Evolutionary conservation across 2,113 vertebrate genomes (phyloP).

Genomic region (Phodopus roborovskii): DNA sequence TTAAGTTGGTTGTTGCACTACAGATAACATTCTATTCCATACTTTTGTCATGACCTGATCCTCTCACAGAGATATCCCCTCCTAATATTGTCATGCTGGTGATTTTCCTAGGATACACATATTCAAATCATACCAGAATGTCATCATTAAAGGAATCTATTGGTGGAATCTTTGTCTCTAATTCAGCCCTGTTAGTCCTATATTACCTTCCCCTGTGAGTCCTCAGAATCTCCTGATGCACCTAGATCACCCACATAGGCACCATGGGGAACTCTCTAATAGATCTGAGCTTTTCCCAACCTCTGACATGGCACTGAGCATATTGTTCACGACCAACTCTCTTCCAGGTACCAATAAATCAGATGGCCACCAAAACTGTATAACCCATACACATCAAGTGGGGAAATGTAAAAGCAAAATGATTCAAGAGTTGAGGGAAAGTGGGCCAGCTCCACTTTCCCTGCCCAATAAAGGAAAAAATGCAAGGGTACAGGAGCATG

Average conservation of each 20-base stretch:
- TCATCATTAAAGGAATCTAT: not conserved
- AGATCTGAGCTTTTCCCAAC: not conserved
- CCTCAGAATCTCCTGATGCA: not conserved
- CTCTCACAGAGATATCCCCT: not conserved
- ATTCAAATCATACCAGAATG: not conserved
- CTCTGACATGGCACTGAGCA: not conserved
- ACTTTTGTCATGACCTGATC: not conserved
- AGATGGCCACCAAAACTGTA: not conserved
- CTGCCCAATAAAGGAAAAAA: not conserved
- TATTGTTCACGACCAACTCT: not conserved
- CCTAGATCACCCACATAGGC: not conserved
- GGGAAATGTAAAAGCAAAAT: conserved; percentile 32
- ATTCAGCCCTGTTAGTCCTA: not conserved
- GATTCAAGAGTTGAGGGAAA: not conserved
- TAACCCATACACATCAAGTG: not conserved
- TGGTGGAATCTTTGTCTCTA: not conserved
- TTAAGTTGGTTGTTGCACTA: not conserved
- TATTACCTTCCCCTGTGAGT: not conserved
- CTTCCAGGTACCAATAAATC: not conserved
- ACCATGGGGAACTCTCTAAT: not conserved
- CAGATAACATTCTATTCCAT: not conserved
- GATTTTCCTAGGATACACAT: not conserved
- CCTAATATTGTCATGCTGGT: not conserved
- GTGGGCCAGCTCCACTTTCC: not conserved
- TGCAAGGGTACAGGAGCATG: not conserved